Percentiles rank a stretch among this genome's conserved stretches.
These are phyloP conservation scores for Unio pictorum DNA, from an alignment of 2,888 invertebrate genomes.

Conservation along the genomic window DNA sequence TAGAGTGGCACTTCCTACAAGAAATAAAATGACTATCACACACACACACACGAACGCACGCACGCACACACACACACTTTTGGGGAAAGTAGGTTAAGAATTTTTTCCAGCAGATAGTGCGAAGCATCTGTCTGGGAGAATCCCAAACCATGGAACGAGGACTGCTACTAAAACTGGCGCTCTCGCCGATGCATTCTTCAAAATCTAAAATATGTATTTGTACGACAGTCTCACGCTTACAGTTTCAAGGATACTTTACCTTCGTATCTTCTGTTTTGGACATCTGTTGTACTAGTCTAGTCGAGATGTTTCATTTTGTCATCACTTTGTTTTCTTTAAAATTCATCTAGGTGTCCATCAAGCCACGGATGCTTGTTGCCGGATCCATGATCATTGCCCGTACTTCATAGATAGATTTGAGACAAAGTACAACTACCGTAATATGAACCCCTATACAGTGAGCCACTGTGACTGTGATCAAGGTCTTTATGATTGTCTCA, in stretches of 20 bases:
- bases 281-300: background rate
- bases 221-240: no score
- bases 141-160: no score
- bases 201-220: no score
- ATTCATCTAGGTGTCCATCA: slow-evolving; percentile 80
- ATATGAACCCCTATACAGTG: slow-evolving; percentile 90
- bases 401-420: slow-evolving; percentile 88
- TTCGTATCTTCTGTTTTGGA: background rate
- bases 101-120: no score
- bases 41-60: no score
- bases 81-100: no score
- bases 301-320: background rate
- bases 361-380: slow-evolving; percentile 88
- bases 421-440: slow-evolving; percentile 88
- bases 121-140: no score
- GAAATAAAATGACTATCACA: no score
- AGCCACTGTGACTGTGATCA: slow-evolving; percentile 95
- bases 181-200: no score
- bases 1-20: no score
- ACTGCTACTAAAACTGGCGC: no score
- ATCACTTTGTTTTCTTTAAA: background rate
- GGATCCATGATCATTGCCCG: slow-evolving; percentile 91
- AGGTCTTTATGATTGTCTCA: slow-evolving; percentile 51
- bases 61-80: no score
- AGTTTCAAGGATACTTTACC: background rate